phyloP scores from a whole-genome alignment of 2,113 vertebrate species.

The Oxyruncus cristatus region DNA sequence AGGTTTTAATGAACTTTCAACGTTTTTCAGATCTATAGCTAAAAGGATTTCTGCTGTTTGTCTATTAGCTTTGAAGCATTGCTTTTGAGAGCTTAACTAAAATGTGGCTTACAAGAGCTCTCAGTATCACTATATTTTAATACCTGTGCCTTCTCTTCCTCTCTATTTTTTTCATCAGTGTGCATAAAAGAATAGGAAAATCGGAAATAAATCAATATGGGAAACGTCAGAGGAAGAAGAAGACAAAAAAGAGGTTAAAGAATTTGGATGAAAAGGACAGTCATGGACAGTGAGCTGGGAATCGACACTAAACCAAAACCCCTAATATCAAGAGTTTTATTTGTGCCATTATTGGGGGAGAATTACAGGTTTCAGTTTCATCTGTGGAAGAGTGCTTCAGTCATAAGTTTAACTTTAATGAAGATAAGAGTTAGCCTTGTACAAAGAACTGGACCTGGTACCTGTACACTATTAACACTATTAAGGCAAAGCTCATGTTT shows the following conservation, averaged over 20 bases:
- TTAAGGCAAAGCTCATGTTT: background rate
- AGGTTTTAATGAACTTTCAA: conserved; percentile 32
- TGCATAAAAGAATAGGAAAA: background rate
- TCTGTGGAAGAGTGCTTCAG: background rate
- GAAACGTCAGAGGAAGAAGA: background rate
- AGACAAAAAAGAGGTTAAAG: background rate
- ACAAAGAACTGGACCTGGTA: background rate
- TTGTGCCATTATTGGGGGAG: background rate
- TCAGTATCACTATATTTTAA: background rate
- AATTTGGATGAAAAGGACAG: background rate
- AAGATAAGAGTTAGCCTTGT: background rate
- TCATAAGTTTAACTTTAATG: background rate
- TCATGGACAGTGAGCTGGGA: background rate
- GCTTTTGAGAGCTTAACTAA: background rate
- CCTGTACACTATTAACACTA: background rate
- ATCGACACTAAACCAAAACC: background rate
- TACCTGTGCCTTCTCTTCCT: background rate
- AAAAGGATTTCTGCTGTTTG: conserved; percentile 27
- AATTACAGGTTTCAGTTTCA: background rate
- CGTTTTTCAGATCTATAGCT: conserved; percentile 27
- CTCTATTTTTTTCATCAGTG: background rate
- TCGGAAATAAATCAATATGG: background rate
- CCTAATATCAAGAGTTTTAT: background rate
- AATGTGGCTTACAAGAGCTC: background rate
- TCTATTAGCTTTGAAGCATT: conserved; percentile 2